phyloP scores from a whole-genome alignment of 2,888 invertebrate genomes.

The Amphipyra berbera region DNA sequence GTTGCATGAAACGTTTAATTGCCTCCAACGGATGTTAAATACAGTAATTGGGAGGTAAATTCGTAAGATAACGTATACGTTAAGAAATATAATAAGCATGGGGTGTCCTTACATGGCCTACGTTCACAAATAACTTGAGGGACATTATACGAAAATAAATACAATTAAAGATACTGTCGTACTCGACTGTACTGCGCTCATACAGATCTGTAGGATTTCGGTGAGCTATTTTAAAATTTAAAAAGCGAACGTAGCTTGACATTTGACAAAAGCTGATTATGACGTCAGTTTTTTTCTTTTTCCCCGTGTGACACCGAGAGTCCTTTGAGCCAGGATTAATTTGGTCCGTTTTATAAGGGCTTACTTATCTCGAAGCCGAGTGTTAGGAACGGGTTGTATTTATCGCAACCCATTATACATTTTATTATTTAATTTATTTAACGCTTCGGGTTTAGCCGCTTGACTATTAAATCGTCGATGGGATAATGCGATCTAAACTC shows the following conservation, averaged over 20 bases:
- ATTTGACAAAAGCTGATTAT: conserved; percentile 90
- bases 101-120: conserved; percentile 41
- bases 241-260: conserved; percentile 84
- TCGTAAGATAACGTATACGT: conserved; percentile 78
- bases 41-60: conserved; percentile 85
- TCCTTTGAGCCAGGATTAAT: conserved; percentile 89
- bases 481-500: conserved; percentile 84
- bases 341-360: conserved; percentile 87
- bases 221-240: conserved; percentile 83
- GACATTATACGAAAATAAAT: conserved; percentile 9
- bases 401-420: conserved; percentile 88
- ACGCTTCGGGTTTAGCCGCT: conserved; percentile 85
- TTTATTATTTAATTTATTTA: conserved; percentile 90
- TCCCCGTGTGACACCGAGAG: conserved; percentile 73
- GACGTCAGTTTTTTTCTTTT: conserved; percentile 85
- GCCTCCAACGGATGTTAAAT: conserved; percentile 83
- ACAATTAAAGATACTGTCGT: conserved; percentile 10
- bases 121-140: conserved; percentile 44
- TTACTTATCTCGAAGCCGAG: conserved; percentile 85
- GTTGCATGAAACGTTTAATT: conserved; percentile 87
- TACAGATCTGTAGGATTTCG: conserved; percentile 68
- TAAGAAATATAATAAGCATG: conserved; percentile 63
- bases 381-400: conserved; percentile 86
- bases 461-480: conserved; percentile 87
- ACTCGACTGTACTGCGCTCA: conserved; percentile 62